Evolutionary conservation across 2,797 vertebrate species (phyloP).

Genomic region (Myotis vivesi): DNA sequence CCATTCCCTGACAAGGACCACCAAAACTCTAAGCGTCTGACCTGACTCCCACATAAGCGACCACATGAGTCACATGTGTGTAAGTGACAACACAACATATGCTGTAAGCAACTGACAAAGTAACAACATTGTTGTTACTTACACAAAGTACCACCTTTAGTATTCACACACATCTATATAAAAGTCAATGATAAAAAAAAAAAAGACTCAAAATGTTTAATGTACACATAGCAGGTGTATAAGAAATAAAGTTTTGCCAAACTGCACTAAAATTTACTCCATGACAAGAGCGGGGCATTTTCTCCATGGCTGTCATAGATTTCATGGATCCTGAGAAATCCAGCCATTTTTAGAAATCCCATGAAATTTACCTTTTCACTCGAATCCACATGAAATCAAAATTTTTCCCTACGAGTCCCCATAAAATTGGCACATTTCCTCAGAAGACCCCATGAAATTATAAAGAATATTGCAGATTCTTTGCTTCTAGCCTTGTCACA

Average conservation of each 20-base stretch:
- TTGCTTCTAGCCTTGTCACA: slow-evolving; percentile 63
- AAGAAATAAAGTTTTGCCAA: slow-evolving; percentile 79
- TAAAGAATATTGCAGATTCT: slow-evolving; percentile 78
- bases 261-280: slow-evolving; percentile 72
- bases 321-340: slow-evolving; percentile 81
- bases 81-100: neutral
- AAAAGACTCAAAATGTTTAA: slow-evolving; percentile 63
- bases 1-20: neutral
- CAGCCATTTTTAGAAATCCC: slow-evolving; percentile 81
- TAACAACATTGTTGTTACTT: neutral
- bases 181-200: slow-evolving; percentile 15
- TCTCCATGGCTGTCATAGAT: slow-evolving; percentile 80
- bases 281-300: slow-evolving; percentile 69
- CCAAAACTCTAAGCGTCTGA: neutral
- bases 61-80: neutral
- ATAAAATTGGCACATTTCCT: slow-evolving; percentile 82
- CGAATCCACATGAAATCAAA: slow-evolving; percentile 83
- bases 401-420: slow-evolving; percentile 76
- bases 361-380: slow-evolving; percentile 84
- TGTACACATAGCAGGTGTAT: slow-evolving; percentile 53
- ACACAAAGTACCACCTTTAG: neutral
- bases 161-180: neutral
- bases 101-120: neutral
- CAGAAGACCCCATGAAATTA: slow-evolving; percentile 82
- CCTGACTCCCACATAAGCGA: neutral